phyloP scores from a whole-genome alignment of 2,113 vertebrate genomes.

The Hystrix cristata region DNA sequence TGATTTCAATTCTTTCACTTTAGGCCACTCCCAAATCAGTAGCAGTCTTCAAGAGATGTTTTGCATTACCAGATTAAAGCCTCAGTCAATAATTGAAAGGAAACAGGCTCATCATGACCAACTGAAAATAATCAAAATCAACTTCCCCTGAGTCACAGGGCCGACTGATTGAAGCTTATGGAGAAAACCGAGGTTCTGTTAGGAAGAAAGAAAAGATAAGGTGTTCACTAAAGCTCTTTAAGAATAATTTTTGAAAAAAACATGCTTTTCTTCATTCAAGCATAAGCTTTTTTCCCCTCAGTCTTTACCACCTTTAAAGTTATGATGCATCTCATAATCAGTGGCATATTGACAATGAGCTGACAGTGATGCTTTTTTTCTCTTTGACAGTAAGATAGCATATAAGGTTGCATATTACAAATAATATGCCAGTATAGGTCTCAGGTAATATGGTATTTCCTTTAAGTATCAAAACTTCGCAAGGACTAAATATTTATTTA shows the following conservation, averaged over 20 bases:
- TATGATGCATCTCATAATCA: neutral
- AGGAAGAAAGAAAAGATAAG: neutral
- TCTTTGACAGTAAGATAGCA: neutral
- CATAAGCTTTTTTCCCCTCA: neutral
- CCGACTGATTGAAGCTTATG: neutral
- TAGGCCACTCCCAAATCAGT: neutral
- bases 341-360: neutral
- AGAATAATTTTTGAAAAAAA: neutral
- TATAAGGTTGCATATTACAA: neutral
- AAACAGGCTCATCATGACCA: neutral
- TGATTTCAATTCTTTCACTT: neutral
- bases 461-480: neutral
- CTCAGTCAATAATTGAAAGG: neutral
- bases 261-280: neutral
- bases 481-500: conserved; percentile 6
- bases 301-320: neutral
- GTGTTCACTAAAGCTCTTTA: neutral
- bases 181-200: neutral
- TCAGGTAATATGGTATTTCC: neutral
- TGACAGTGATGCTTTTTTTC: neutral
- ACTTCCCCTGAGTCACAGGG: neutral
- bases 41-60: neutral
- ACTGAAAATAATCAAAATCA: conserved; percentile 17
- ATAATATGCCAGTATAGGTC: neutral
- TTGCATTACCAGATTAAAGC: neutral